Conservation (phyloP, 2,888 invertebrate genomes). For the Seira ritae region DNA sequence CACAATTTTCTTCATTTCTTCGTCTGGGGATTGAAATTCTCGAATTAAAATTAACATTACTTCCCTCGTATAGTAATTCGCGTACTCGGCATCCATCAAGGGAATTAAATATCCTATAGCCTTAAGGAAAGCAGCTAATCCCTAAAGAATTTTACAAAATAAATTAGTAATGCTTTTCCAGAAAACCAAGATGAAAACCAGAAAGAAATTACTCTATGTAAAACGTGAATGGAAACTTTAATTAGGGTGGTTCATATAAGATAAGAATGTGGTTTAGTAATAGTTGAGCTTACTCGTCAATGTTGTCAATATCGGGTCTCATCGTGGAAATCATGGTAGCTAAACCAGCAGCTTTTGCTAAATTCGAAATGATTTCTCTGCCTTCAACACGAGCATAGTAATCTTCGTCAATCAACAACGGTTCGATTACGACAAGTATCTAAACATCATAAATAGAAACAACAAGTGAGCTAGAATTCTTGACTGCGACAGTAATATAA, state of each 20-base stretch:
- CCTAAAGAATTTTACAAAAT: conserved; percentile 80
- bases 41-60: conserved; percentile 99
- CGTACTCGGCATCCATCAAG: conserved; percentile 99
- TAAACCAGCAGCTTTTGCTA: conserved; percentile 98
- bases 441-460: conserved; percentile 75
- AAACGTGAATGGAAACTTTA: no score
- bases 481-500: not conserved
- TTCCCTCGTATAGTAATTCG: conserved; percentile 99
- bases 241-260: not conserved
- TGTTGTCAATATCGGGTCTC: conserved; percentile 99
- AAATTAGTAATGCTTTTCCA: no score
- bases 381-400: conserved; percentile 99
- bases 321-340: conserved; percentile 99
- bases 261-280: conserved; percentile 4
- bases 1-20: conserved; percentile 99
- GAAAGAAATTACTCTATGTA: no score
- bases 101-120: conserved; percentile 99
- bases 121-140: conserved; percentile 98
- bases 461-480: not conserved
- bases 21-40: conserved; percentile 99
- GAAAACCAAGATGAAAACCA: no score
- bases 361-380: conserved; percentile 98
- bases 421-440: conserved; percentile 99
- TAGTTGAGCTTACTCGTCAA: conserved; percentile 88
- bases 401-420: conserved; percentile 98